Percentiles rank a stretch among this genome's conserved stretches.
Conservation (phyloP, 2,797 vertebrate genomes). For the Falco biarmicus region DNA sequence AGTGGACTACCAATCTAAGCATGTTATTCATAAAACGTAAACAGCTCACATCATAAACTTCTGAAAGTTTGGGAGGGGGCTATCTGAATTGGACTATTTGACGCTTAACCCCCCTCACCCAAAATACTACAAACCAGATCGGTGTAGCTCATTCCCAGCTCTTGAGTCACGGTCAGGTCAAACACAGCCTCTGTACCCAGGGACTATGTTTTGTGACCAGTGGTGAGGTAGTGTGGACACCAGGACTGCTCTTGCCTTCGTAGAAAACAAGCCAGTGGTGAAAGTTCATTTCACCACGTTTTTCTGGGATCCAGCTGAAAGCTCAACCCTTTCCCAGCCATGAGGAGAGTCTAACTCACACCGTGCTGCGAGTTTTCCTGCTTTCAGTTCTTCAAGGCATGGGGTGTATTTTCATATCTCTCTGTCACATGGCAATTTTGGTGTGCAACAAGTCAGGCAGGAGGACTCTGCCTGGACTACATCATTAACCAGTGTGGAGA, state of each 20-base stretch:
- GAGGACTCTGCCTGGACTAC: background rate
- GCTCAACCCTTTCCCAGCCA: background rate
- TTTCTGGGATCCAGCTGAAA: background rate
- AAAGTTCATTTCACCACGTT: background rate
- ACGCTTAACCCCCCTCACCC: background rate
- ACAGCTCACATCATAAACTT: background rate
- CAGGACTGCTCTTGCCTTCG: background rate
- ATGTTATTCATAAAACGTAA: background rate
- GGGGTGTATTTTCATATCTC: background rate
- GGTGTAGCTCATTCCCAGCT: accelerated
- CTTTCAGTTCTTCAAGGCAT: background rate
- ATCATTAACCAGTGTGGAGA: background rate
- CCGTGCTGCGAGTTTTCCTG: background rate
- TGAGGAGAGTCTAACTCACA: background rate
- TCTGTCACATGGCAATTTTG: background rate
- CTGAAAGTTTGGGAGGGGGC: accelerated
- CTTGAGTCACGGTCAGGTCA: background rate
- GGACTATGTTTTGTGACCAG: background rate
- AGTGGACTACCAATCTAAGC: background rate
- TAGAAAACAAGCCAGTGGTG: background rate
- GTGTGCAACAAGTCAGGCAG: background rate
- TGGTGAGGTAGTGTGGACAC: background rate
- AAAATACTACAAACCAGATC: background rate
- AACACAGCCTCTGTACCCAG: accelerated
- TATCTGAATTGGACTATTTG: background rate